Evolutionary conservation across 1,140 invertebrate species (phyloP).

Genomic region (Hirudo medicinalis): DNA sequence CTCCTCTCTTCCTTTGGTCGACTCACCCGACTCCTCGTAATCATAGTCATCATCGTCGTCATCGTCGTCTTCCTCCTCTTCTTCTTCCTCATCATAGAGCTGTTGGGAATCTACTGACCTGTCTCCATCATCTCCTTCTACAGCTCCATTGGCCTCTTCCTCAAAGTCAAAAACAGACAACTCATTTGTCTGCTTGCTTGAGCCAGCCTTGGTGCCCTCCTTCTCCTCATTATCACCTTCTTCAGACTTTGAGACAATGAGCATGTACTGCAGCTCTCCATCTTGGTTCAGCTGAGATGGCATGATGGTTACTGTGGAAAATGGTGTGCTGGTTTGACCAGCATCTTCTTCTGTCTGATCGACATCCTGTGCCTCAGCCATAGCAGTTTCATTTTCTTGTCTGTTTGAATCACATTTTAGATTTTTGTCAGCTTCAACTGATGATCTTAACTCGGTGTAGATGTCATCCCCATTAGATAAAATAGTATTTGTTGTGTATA

Average conservation of each 20-base stretch:
- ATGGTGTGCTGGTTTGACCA: conserved; percentile 31
- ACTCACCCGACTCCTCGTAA: conserved; percentile 38
- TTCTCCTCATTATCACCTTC: conserved; percentile 26
- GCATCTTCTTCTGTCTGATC: neutral
- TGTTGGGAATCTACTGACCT: conserved; percentile 40
- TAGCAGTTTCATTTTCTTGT: neutral
- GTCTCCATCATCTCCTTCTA: conserved; percentile 45
- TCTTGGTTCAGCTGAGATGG: conserved; percentile 59
- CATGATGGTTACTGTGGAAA: conserved; percentile 72
- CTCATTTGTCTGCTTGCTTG: conserved; percentile 33
- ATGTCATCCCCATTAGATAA: conserved; percentile 19
- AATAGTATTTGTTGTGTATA: conserved; percentile 16
- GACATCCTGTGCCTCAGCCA: neutral
- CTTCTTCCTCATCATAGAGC: conserved; percentile 48
- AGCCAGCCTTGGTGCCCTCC: conserved; percentile 25
- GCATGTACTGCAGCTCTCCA: conserved; percentile 72
- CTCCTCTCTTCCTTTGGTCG: conserved; percentile 55
- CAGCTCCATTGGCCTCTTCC: conserved; percentile 44
- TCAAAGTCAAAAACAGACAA: conserved; percentile 48
- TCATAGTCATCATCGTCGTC: conserved; percentile 25
- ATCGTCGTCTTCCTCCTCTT: conserved; percentile 47
- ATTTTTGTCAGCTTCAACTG: conserved; percentile 18
- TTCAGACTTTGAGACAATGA: conserved; percentile 64
- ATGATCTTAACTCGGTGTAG: conserved; percentile 23
- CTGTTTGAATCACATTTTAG: neutral